Evolutionary conservation across 2,888 invertebrate genomes (phyloP).

Genomic region (Rambutsinella grinnellia): DNA sequence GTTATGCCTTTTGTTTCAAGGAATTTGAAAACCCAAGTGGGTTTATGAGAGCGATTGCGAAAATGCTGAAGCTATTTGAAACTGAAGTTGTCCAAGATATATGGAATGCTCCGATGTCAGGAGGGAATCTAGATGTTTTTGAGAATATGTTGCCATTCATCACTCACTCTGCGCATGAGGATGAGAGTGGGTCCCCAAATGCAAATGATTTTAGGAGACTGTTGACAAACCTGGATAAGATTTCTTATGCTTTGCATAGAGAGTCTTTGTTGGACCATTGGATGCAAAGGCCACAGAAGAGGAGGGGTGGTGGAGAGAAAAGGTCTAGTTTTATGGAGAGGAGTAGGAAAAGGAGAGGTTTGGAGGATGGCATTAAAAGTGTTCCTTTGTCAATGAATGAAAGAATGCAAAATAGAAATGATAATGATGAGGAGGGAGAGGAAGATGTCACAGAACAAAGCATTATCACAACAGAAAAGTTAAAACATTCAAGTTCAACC

Average conservation of each 20-base stretch:
- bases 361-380: neutral
- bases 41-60: neutral
- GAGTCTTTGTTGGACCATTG: constrained; percentile 2
- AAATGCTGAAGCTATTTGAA: neutral
- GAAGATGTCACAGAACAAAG: neutral
- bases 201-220: neutral
- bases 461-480: neutral
- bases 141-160: constrained; percentile 12
- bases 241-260: neutral
- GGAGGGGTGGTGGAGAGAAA: neutral
- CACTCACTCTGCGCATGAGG: constrained; percentile 1
- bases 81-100: neutral
- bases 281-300: neutral
- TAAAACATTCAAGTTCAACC: neutral
- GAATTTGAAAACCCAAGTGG: constrained; percentile 10
- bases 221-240: constrained; percentile 4
- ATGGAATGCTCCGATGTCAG: constrained; percentile 2
- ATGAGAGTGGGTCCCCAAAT: neutral
- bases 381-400: neutral
- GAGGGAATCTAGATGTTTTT: constrained; percentile 8
- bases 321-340: neutral
- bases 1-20: constrained; percentile 14
- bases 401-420: neutral
- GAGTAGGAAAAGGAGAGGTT: neutral
- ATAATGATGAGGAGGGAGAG: neutral